Percentiles rank a stretch among this genome's conserved stretches.
These are phyloP conservation scores for Drosophila ananassae DNA, from an alignment of 1,140 invertebrate genomes.

Conservation along the genomic window DNA sequence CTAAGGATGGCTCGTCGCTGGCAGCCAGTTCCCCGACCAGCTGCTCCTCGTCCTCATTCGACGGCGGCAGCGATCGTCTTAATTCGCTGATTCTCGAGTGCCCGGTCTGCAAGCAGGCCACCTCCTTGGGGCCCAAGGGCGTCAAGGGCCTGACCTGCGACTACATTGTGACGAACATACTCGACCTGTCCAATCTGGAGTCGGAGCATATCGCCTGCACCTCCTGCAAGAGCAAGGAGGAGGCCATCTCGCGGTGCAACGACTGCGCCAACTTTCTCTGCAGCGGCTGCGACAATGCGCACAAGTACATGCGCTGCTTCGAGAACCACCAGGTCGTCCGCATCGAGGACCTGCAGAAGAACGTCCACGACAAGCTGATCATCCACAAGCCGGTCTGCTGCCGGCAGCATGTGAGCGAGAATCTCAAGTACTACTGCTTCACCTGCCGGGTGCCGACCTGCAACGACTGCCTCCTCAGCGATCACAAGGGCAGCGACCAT, in stretches of 20 bases:
- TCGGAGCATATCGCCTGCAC: slow-evolving; percentile 91
- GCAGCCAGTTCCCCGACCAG: slow-evolving; percentile 65
- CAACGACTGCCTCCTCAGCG: slow-evolving; percentile 91
- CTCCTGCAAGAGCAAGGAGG: slow-evolving; percentile 94
- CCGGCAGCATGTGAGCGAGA: slow-evolving; percentile 90
- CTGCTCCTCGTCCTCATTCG: slow-evolving; percentile 82
- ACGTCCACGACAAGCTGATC: slow-evolving; percentile 86
- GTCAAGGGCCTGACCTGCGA: slow-evolving; percentile 91
- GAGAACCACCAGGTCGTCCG: slow-evolving; percentile 95
- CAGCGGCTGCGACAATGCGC: slow-evolving; percentile 95
- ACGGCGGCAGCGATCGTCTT: slow-evolving; percentile 63
- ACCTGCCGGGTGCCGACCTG: slow-evolving; percentile 93
- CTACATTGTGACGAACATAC: slow-evolving; percentile 92
- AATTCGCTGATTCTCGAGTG: slow-evolving; percentile 84
- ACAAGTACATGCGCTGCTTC: slow-evolving; percentile 97
- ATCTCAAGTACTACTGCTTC: slow-evolving; percentile 92
- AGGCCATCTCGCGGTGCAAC: slow-evolving; percentile 95
- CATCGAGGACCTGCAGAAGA: slow-evolving; percentile 93
- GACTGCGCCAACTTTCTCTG: slow-evolving; percentile 97
- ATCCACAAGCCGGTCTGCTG: slow-evolving; percentile 94
- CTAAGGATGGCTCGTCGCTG: slow-evolving; percentile 85
- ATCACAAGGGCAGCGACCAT: slow-evolving; percentile 91
- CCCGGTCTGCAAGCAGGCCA: slow-evolving; percentile 93
- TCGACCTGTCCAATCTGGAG: slow-evolving; percentile 93
- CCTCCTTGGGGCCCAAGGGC: slow-evolving; percentile 90